Evolutionary conservation across 2,113 vertebrate species (phyloP), one percentile per base, ranked within the genome.

Genomic region (Morone chrysops): DNA sequence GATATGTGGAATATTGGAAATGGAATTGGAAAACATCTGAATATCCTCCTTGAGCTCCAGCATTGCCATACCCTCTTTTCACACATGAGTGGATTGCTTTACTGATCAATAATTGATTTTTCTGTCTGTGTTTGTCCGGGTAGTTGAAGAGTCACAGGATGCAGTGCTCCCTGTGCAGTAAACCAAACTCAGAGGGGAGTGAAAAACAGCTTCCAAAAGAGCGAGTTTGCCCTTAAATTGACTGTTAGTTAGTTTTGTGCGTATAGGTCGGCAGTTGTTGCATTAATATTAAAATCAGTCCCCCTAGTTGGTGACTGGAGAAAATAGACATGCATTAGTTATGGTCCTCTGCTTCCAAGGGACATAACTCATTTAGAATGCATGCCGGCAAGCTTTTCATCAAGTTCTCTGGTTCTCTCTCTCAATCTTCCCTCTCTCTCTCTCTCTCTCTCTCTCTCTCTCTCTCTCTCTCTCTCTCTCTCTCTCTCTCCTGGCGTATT

Each of bases 271-370:
- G 78, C 84, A 85, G 91, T 92, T 87, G 86, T 89, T 80, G 70
- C 91, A 94, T 94, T 88, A 93, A 94, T 94, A 94, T 94, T 94
- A 87, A 93, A 93, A 90, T 88, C 75, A 77, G 38, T 63, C n/a
- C 87, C 83, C 82, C 48, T 13, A 80, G 82, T 89, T 90, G 87
- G 87, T 71, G 87, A 86, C 88, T 84, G 87, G 69, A 87, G 86
- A 92, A 92, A 93, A 93, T 87, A 88, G 89, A 92, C 90, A 91
- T 94, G 87, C 90, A 93, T 94, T 94, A 92, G 91, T 93, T 90
- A 91, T 94, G 92, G 87, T 89, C 83, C 73, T 90, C 56, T 91
- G 88, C 84, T 89, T 92, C 81, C 75, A 68, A 73, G 90, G 90
- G 84, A 89, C 85, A 85, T 74, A 72, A 75, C 82, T 92, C 81